phyloP scores from a whole-genome alignment of 2,113 vertebrate species.

The Indicator indicator region DNA sequence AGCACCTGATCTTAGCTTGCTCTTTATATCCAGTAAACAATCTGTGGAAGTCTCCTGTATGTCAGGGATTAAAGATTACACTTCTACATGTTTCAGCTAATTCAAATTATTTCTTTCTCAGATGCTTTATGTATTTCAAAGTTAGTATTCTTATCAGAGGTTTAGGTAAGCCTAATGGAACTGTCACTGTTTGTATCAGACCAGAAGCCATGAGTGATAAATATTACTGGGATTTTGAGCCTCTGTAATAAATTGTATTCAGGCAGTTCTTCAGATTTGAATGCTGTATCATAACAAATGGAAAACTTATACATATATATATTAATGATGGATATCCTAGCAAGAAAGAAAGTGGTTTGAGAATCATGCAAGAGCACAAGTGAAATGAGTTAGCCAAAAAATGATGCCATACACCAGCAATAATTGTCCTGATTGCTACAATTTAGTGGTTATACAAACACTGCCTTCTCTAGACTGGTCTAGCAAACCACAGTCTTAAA shows the following conservation, averaged over 20 bases:
- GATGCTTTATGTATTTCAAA: not conserved
- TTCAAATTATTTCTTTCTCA: not conserved
- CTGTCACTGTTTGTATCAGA: not conserved
- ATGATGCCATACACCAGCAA: not conserved
- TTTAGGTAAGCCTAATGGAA: not conserved
- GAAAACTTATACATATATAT: not conserved
- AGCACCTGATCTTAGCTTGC: not conserved
- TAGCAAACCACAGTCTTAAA: conserved; percentile 2
- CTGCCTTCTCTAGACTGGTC: not conserved
- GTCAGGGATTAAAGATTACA: not conserved
- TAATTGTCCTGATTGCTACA: not conserved
- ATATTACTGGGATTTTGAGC: not conserved
- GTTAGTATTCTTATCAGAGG: not conserved
- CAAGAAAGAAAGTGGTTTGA: not conserved
- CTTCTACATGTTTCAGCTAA: not conserved
- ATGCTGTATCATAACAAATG: not conserved
- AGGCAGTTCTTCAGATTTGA: not conserved
- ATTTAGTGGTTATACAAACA: not conserved
- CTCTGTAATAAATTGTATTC: not conserved
- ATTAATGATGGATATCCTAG: not conserved
- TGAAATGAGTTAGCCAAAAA: not conserved
- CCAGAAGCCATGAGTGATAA: not conserved
- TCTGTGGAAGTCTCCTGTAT: not conserved
- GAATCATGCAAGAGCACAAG: not conserved
- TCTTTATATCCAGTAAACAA: not conserved